These are phyloP conservation scores for Microtus ochrogaster DNA, from an alignment of 2,113 vertebrate species.

Conservation along the genomic window DNA sequence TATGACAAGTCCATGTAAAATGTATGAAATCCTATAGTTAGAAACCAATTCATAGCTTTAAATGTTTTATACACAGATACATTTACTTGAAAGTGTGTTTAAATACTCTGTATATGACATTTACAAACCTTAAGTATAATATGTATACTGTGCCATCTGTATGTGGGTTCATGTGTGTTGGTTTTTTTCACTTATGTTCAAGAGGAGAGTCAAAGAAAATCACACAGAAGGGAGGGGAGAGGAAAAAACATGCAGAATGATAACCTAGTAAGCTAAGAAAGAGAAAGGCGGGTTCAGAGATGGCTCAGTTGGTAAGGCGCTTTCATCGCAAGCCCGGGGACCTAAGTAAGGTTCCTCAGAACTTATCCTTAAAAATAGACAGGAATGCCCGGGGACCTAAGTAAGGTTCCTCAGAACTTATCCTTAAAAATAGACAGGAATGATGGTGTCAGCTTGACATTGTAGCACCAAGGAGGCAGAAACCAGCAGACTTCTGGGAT, in stretches of 20 bases:
- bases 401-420: not conserved
- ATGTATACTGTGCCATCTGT: not conserved
- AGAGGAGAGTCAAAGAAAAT: not conserved
- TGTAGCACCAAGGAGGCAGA: not conserved
- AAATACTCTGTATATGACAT: not conserved
- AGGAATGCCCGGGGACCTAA: not conserved
- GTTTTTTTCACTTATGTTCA: not conserved
- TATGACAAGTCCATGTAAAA: not conserved
- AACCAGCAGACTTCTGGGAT: not conserved
- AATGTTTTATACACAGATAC: not conserved
- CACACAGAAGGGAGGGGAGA: not conserved
- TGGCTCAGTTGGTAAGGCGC: not conserved
- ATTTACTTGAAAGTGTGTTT: not conserved
- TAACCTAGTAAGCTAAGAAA: conserved; percentile 26
- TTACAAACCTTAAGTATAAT: not conserved
- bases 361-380: not conserved
- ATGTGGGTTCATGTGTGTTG: not conserved
- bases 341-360: not conserved
- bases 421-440: not conserved
- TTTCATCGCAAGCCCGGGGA: not conserved
- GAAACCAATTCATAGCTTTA: not conserved
- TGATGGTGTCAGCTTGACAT: not conserved
- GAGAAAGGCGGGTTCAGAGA: not conserved
- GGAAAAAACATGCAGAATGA: no score
- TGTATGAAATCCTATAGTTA: not conserved